These are phyloP conservation scores for Agrotis ipsilon DNA, from an alignment of 2,888 invertebrate species.

Conservation along the genomic window DNA sequence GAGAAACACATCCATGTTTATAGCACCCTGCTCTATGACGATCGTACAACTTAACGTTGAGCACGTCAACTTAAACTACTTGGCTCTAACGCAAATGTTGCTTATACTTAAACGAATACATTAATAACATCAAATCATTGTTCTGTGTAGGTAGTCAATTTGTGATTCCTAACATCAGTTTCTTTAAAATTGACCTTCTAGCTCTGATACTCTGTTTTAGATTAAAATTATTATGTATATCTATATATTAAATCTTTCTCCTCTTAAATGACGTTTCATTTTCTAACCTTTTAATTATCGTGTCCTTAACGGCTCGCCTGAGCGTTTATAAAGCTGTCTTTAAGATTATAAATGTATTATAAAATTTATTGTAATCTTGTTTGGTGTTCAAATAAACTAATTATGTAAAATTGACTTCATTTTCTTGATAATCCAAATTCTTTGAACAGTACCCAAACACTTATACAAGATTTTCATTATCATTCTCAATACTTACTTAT, in stretches of 20 bases:
- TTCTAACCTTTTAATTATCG: constrained; percentile 39
- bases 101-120: constrained; percentile 66
- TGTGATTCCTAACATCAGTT: constrained; percentile 80
- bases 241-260: constrained; percentile 91
- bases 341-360: constrained; percentile 43
- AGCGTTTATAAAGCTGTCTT: constrained; percentile 40
- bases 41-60: constrained; percentile 59
- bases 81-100: constrained; percentile 69
- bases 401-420: constrained; percentile 46
- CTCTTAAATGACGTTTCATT: constrained; percentile 84
- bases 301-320: constrained; percentile 32
- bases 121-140: constrained; percentile 74
- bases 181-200: constrained; percentile 82
- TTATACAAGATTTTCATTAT: not conserved
- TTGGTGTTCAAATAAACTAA: constrained; percentile 60
- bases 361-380: constrained; percentile 54
- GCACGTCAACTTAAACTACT: constrained; percentile 60
- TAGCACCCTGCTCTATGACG: constrained; percentile 82
- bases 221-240: constrained; percentile 85
- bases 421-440: constrained; percentile 40
- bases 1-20: constrained; percentile 67
- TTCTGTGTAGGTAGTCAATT: constrained; percentile 85
- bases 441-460: not conserved
- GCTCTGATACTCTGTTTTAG: constrained; percentile 87
- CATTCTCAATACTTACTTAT: no score